Conservation (phyloP, 2,113 vertebrate genomes). For the Chaetura pelagica region DNA sequence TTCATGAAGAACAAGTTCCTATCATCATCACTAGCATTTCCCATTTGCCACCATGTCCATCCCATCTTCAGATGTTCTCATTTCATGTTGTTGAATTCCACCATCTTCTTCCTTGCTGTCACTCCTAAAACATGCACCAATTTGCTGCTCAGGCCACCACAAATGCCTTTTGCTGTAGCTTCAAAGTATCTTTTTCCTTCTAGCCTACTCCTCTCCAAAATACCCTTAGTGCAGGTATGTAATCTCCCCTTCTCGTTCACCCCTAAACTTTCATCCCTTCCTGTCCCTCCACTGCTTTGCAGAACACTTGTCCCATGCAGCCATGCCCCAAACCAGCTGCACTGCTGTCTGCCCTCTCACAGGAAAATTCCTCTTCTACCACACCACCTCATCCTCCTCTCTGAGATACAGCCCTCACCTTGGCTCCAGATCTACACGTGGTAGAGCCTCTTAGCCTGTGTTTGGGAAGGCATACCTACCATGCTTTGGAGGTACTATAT, state of each 20-base stretch:
- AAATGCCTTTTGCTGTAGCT: background rate
- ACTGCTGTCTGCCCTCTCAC: background rate
- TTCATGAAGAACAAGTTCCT: background rate
- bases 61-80: background rate
- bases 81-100: background rate
- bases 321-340: fast-evolving
- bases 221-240: background rate
- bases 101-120: background rate
- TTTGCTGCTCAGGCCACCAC: background rate
- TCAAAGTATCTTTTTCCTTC: background rate
- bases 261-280: background rate
- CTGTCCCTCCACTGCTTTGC: background rate
- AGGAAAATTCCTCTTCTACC: background rate
- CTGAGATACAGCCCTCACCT: background rate
- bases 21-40: background rate
- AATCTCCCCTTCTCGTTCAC: background rate
- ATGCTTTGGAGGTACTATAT: background rate
- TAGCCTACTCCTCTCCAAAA: background rate
- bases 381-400: background rate
- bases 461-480: background rate
- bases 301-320: background rate
- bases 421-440: background rate
- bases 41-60: background rate
- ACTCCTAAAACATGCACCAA: background rate
- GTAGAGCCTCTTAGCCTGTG: background rate